Base-by-base conservation (phyloP, 2,888 invertebrate genomes). In the Phyto melanocephala region DNA sequence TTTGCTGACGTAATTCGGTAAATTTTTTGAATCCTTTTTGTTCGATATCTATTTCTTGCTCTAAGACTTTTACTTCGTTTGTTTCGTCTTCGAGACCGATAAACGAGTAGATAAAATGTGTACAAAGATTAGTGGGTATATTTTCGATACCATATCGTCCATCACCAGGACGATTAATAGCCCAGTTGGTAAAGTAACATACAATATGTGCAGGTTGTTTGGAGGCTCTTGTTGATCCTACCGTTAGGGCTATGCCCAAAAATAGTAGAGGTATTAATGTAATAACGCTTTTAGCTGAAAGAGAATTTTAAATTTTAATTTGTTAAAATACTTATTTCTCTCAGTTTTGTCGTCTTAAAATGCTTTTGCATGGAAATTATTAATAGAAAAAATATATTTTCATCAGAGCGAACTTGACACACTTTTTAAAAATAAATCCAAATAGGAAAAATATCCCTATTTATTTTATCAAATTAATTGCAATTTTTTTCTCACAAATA, bases 81-180 rank as follows among this genome's bases (percentile, higher is more conserved):
- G 93, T 93, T 37, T 93, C 93, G 90, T 96, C 95, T 85, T 95
- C 93, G 81, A 97, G 95, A 0, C 97, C 97, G 85, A 97, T 95
- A 91, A 97, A 97, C 2, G 97, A 96, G 91, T 97, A 97, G 67
- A 97, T 94, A 56, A 97, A 90, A 90, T 97, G 97, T 0, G 97
- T 97, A 89, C 97, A 97, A 82, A 95, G 91, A 83, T 95, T 94
- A 0, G 94, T 95, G 0, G 97, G 97, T 62, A 97, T 93, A 90
- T 97, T 96, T 71, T 96, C 95, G 84, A 97, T 94, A n/a, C 93
- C 94, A 88, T 97, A 97, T 37, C 94, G 93, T 0, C 97, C 97
- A 10, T 95, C 91, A 3, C 95, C 96, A 0, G 96, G 96, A 42
- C 97, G 93, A 91, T 96, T 95, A 71, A 96, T 93, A 11, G 97